Percentiles rank a stretch among this genome's conserved stretches.
phyloP scores from a whole-genome alignment of 2,113 vertebrate species.

The Varanus komodoensis region DNA sequence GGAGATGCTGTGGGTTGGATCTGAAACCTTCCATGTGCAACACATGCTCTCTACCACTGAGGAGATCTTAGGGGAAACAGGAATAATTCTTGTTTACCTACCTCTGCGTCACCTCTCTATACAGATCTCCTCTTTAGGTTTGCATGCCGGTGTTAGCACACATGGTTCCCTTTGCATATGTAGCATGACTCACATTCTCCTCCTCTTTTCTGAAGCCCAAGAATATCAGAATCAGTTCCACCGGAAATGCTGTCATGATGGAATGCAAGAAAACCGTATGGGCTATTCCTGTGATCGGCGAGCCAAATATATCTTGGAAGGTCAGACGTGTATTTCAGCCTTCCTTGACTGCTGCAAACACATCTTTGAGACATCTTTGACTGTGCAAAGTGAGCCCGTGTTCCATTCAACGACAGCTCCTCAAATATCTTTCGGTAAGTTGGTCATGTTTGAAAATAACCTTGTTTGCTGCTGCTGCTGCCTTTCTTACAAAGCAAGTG shows the following conservation, averaged over 20 bases:
- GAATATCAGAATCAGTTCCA: neutral
- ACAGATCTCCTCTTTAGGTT: neutral
- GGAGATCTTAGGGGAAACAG: neutral
- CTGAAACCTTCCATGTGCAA: too few species aligned
- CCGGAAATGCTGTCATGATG: neutral
- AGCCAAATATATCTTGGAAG: neutral
- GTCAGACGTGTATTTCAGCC: neutral
- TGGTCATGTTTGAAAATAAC: too few species aligned
- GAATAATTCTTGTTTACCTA: neutral
- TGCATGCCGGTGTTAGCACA: neutral
- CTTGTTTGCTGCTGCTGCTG: neutral
- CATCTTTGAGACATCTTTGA: neutral
- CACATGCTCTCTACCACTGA: neutral
- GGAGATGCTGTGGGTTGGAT: too few species aligned
- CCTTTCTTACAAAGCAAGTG: neutral
- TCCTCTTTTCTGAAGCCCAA: neutral
- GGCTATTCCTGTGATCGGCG: neutral
- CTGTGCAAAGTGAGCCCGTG: too few species aligned
- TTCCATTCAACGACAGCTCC: fast-evolving
- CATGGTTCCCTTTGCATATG: neutral
- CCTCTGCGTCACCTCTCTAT: neutral
- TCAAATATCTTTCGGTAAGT: too few species aligned
- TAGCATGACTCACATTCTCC: too few species aligned
- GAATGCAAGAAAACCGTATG: neutral
- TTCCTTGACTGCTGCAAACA: neutral